Base-by-base conservation (phyloP, 2,888 invertebrate genomes). In the Nomada ferruginata region DNA sequence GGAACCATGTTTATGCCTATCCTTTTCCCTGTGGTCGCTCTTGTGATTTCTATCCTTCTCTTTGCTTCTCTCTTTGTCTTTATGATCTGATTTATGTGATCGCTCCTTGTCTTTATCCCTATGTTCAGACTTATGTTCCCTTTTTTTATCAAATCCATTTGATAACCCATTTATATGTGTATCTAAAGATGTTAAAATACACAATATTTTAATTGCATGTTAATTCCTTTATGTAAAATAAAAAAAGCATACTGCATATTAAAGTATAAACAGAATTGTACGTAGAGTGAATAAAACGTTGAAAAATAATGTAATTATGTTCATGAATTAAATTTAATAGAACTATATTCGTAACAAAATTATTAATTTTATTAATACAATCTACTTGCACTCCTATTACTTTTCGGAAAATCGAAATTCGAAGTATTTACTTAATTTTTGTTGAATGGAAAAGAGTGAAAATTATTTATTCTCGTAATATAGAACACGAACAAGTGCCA, bases 91-190 rank as follows among this genome's bases (percentile, higher is more conserved):
- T 82, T 94, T 94, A 75, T 93, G 93, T 68, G 93, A 93, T 59
- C 92, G 92, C 53, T 94, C 94, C 82, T 93, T 94, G 70, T 95
- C 94, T 87, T 94, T 95, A 88, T 95, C 94, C 84, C 94, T 94
- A 87, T 95, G 95, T 57, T 95, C 95, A 29, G 95, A 95, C 91
- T 95, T 95, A 90, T 95, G 94, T 85, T 95, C 95, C 86, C 95
- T 95, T 85, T 94, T 94, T 76, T 92, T 93, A 78, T 95, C 95
- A 63, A 96, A 97, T 73, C 97, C 97, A 94, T 97, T 97, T 91
- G 96, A 97, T 92, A 97, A 94, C 79, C 97, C 97, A 94, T 97
- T 97, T 94, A 97, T 95, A 94, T 96, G 96, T 94, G 93, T 90
- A 91, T 94, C 94, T 92, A 79, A 7, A 55, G 73, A 59, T 64